phyloP scores from a whole-genome alignment of 1,140 invertebrate species.

The Radopholus similis region DNA sequence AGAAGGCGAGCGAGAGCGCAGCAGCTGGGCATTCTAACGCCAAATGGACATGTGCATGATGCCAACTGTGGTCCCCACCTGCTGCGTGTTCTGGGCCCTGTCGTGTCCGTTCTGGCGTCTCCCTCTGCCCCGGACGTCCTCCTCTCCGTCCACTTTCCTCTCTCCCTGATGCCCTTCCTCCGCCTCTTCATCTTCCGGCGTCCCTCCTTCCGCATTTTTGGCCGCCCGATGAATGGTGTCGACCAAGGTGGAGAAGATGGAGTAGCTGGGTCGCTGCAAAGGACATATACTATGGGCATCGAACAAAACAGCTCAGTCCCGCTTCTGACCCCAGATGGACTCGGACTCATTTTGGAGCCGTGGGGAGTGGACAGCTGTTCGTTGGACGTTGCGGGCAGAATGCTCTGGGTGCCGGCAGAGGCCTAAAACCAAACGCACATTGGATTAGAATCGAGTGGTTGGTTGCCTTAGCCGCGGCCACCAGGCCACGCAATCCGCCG shows the following conservation, averaged over 20 bases:
- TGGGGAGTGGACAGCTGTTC: neutral
- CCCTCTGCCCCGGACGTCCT: neutral
- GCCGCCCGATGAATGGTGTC: constrained; percentile 47
- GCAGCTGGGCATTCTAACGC: neutral
- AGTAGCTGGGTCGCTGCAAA: constrained; percentile 52
- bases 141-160: neutral
- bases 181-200: too few relatives aligned
- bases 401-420: constrained; percentile 6
- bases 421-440: neutral
- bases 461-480: constrained; percentile 52
- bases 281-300: neutral
- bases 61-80: neutral
- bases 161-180: neutral
- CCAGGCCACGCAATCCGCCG: constrained; percentile 47
- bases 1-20: neutral
- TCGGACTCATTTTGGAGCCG: constrained; percentile 4
- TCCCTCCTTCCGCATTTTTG: neutral
- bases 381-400: constrained; percentile 2
- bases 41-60: neutral
- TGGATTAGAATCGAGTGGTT: neutral
- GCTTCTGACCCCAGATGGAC: neutral
- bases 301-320: neutral
- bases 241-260: constrained; percentile 54
- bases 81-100: neutral
- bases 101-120: neutral